phyloP scores from a whole-genome alignment of 2,888 invertebrate species.

The Apodemia mormo region DNA sequence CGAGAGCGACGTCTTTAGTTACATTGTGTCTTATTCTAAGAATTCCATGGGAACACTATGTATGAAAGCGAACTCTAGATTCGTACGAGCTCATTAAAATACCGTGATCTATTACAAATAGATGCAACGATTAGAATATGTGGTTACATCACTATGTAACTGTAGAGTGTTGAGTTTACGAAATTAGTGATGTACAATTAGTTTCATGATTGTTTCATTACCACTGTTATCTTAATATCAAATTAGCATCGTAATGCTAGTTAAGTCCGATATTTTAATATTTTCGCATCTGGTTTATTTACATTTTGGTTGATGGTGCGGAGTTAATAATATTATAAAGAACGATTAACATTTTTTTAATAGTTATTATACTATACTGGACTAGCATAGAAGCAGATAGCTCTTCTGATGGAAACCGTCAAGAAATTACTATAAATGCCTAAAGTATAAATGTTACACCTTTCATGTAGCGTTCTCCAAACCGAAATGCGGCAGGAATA shows the following conservation, averaged over 20 bases:
- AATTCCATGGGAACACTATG: constrained; percentile 71
- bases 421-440: no score
- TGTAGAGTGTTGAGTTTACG: not conserved
- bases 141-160: constrained; percentile 1
- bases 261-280: no score
- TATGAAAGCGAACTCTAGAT: constrained; percentile 42
- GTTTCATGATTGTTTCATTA: not conserved
- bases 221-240: not conserved
- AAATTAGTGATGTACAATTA: not conserved
- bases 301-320: no score
- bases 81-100: constrained; percentile 20
- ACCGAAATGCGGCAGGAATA: no score
- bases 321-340: no score
- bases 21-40: constrained; percentile 76
- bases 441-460: no score
- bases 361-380: no score
- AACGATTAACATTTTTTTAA: no score
- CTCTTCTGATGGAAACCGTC: no score
- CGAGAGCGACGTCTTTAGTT: constrained; percentile 70
- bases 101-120: constrained; percentile 18
- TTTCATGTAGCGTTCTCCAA: no score
- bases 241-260: not conserved
- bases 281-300: no score
- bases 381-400: no score
- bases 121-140: constrained; percentile 1